phyloP scores from a whole-genome alignment of 2,797 vertebrate species.

The Sebastes hubbsi region DNA sequence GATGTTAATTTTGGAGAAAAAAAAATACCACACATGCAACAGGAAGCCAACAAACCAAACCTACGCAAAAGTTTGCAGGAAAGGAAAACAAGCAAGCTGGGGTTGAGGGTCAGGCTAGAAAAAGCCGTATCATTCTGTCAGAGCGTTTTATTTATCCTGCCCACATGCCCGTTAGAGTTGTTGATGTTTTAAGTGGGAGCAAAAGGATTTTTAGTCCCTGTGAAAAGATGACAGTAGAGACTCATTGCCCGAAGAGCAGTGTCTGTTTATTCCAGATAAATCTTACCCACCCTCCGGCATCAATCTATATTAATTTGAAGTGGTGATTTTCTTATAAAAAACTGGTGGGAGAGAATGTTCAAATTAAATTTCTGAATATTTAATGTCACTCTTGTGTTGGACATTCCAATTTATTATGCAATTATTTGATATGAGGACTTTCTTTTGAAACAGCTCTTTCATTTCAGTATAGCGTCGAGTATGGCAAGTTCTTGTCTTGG shows the following conservation, averaged over 20 bases:
- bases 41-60: conserved; percentile 29
- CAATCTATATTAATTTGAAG: conserved; percentile 69
- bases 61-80: conserved; percentile 39
- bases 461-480: conserved; percentile 21
- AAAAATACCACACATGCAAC: conserved; percentile 26
- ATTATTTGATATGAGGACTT: conserved; percentile 57
- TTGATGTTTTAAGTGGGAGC: conserved; percentile 64
- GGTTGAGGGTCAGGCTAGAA: conserved; percentile 46
- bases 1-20: conserved; percentile 24
- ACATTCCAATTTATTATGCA: conserved; percentile 65
- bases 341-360: conserved; percentile 27
- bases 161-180: conserved; percentile 39
- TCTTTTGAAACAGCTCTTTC: conserved; percentile 40
- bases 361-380: conserved; percentile 66
- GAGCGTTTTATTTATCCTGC: conserved; percentile 49
- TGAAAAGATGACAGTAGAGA: conserved; percentile 55
- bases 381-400: conserved; percentile 52
- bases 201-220: conserved; percentile 48
- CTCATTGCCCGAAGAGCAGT: conserved; percentile 59
- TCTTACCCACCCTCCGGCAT: conserved; percentile 65
- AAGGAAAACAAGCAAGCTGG: conserved; percentile 31
- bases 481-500: neutral
- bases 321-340: conserved; percentile 38
- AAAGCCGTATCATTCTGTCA: conserved; percentile 45
- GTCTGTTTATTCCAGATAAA: conserved; percentile 81